phyloP scores from a whole-genome alignment of 1,140 invertebrate species.

The Lineus longissimus region DNA sequence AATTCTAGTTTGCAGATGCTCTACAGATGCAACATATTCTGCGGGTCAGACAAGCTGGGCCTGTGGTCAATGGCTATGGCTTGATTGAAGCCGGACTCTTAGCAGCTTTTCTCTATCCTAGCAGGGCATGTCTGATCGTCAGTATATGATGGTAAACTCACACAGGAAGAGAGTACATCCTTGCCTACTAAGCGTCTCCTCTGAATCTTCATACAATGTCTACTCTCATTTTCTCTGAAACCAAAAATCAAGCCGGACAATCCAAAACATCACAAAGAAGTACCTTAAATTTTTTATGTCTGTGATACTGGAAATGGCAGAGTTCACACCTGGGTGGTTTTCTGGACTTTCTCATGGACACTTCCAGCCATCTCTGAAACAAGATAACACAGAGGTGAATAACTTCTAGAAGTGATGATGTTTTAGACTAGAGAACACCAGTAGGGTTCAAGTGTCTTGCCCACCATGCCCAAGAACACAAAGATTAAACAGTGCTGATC shows the following conservation, averaged over 20 bases:
- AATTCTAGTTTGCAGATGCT: background rate
- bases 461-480: too few relatives aligned
- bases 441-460: too few relatives aligned
- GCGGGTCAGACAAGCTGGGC: background rate
- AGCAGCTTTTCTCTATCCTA: too few relatives aligned
- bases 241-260: background rate
- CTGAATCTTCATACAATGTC: background rate
- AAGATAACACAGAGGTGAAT: constrained; percentile 13
- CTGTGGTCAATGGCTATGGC: too few relatives aligned
- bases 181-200: too few relatives aligned
- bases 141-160: too few relatives aligned
- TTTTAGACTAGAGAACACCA: too few relatives aligned
- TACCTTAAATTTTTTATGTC: constrained; percentile 60
- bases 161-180: too few relatives aligned
- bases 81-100: too few relatives aligned
- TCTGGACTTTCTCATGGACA: constrained; percentile 52
- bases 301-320: constrained; percentile 59
- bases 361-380: constrained; percentile 60
- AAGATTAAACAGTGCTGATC: too few relatives aligned
- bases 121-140: too few relatives aligned
- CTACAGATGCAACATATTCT: background rate
- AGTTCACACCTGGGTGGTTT: constrained; percentile 59
- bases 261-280: constrained; percentile 20
- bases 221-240: background rate
- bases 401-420: too few relatives aligned